A percentile compares a stretch with the other conserved stretches of the same genome.
Conservation (phyloP, 2,113 vertebrate genomes). For the Macroglossus sobrinus region DNA sequence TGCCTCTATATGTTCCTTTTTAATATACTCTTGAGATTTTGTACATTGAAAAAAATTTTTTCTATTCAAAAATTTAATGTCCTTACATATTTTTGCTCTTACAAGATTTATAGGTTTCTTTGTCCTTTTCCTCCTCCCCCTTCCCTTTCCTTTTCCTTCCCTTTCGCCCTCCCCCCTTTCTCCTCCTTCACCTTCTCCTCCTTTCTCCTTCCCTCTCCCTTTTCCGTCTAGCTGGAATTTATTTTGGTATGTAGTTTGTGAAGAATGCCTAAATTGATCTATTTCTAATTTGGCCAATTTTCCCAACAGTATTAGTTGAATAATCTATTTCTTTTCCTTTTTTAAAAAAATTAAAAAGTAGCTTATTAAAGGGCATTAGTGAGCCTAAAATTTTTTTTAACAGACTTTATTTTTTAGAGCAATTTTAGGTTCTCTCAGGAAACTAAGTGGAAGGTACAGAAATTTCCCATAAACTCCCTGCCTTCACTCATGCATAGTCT, state of each 20-base stretch:
- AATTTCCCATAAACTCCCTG: background rate
- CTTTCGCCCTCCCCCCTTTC: no score
- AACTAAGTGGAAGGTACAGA: background rate
- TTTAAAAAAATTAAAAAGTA: background rate
- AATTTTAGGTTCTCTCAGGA: background rate
- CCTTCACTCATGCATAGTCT: background rate
- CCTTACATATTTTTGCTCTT: background rate
- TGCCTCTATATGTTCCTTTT: background rate
- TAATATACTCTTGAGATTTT: background rate
- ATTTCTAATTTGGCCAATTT: background rate
- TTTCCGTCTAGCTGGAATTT: background rate
- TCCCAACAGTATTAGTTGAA: background rate
- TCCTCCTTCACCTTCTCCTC: background rate
- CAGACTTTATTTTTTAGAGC: background rate
- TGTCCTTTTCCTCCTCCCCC: background rate
- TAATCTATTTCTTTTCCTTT: background rate
- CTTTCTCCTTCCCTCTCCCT: background rate
- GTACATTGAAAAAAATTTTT: background rate
- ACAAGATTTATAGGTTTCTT: background rate
- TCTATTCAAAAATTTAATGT: background rate
- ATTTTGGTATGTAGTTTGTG: background rate
- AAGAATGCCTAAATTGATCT: background rate
- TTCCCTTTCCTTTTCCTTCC: no score
- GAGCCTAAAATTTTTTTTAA: background rate
- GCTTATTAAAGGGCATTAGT: background rate